Evolutionary conservation across 2,888 invertebrate species (phyloP).

Genomic region (Augochlorella aurata): DNA sequence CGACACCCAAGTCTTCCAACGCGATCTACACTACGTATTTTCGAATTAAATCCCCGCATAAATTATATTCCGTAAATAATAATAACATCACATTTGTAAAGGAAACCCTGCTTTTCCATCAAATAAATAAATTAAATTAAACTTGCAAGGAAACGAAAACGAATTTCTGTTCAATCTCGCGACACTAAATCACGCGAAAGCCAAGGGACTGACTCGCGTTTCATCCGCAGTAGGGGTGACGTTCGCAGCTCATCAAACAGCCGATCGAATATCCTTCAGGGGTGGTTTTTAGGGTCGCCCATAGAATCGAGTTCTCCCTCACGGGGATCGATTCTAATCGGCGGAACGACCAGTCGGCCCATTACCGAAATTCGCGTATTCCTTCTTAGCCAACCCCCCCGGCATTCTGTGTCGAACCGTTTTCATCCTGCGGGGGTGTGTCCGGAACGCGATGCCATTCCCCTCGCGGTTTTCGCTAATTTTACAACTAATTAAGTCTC

Average conservation of each 20-base stretch:
- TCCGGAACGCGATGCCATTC: constrained; percentile 33
- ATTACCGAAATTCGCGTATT: not conserved
- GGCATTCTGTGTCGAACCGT: constrained; percentile 1
- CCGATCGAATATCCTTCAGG: not conserved
- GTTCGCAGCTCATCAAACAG: not conserved
- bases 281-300: not conserved
- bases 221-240: no score
- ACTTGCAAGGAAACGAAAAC: no score
- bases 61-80: no score
- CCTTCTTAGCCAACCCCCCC: not conserved
- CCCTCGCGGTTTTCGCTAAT: constrained; percentile 69
- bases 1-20: no score
- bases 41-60: no score
- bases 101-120: no score
- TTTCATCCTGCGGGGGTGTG: not conserved
- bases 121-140: no score
- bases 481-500: constrained; percentile 73
- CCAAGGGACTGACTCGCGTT: no score
- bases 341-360: not conserved
- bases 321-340: not conserved
- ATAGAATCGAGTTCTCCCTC: not conserved
- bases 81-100: no score
- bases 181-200: no score
- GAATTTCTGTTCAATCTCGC: no score
- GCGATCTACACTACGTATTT: no score